Evolutionary conservation across 1,140 invertebrate species (phyloP), one percentile per base, ranked within the genome.

Genomic region (Penaeus vannamei): DNA sequence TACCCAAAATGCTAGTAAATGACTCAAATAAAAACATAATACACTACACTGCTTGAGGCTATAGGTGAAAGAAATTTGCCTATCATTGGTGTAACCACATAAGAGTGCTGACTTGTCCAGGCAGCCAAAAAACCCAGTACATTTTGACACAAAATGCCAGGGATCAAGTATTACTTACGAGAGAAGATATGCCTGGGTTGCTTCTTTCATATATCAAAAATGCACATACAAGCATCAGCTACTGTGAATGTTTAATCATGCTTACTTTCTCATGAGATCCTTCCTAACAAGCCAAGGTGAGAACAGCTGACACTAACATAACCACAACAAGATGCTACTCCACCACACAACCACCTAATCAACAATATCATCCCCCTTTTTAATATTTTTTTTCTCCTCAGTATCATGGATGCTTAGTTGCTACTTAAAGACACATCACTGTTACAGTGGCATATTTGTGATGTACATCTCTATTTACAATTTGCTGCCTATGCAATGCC

Each of bases 401-500:
- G 36, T 72, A 85, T 85, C 84, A 53, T 77, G 69, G 77, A 77
- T 85, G 22, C 72, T 85, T 85, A 85, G 42, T 61, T 72, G 84
- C 59, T 85, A 85, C 84, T 46, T 79, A 79, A 26, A 79, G 29
- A 79, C 32, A 84, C 46, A 84, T 26, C 29, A 61, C 81, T 84
- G 29, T 61, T 60, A 84, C 81, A 84, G 60, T 84, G 81, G 60
- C 53, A 61, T 84, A 60, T 26, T 84, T 60, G 81, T 84, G 81
- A 76, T 76, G 72, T 76, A 76, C 72, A 32, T 32, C 29, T 36
- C 72, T 76, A 76, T 76, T n/a, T 84, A 61, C 87, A 89, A 53
- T 46, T 79, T 85, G 87, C 87, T 89, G 82, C 83, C 87, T 89
- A 89, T 64, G 87, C 82, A 89, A 89, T 89, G 87, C 87, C 87